Percentiles rank a stretch among this genome's conserved stretches.
phyloP scores from a whole-genome alignment of 2,888 invertebrate genomes.

The Chrysolina americana region DNA sequence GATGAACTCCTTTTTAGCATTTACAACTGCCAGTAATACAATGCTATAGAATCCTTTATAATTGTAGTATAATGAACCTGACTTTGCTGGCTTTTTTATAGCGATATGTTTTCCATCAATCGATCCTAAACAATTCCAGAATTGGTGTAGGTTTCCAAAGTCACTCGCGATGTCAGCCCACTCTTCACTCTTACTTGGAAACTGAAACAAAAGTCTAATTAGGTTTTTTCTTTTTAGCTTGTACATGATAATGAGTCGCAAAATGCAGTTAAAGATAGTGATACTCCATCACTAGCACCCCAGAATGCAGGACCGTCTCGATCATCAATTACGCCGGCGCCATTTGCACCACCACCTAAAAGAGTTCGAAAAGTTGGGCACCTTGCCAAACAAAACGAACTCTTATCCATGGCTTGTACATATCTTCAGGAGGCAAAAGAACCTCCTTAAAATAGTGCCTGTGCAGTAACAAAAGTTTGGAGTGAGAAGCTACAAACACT shows the following conservation, averaged over 20 bases:
- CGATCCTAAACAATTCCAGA: conserved; percentile 4
- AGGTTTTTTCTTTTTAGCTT: background rate
- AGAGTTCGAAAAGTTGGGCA: conserved; percentile 25
- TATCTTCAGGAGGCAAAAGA: conserved; percentile 21
- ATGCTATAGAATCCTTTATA: conserved; percentile 38
- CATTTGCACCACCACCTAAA: conserved; percentile 15
- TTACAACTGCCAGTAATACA: conserved; percentile 41
- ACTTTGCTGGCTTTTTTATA: conserved; percentile 36
- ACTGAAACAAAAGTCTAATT: conserved; percentile 27
- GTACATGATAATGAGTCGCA: conserved; percentile 1
- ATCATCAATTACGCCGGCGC: conserved; percentile 8
- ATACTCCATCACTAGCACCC: conserved; percentile 2
- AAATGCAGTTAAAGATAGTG: background rate
- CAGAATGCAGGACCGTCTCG: conserved; percentile 25
- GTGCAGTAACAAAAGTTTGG: conserved; percentile 27
- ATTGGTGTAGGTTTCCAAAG: conserved; percentile 22
- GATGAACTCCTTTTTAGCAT: conserved; percentile 40
- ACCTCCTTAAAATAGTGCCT: background rate
- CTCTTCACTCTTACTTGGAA: conserved; percentile 29
- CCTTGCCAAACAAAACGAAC: conserved; percentile 30
- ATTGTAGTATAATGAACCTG: conserved; percentile 42
- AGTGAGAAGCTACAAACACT: conserved; percentile 33
- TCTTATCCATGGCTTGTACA: conserved; percentile 19
- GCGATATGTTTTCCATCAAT: conserved; percentile 32
- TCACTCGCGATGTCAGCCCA: conserved; percentile 25